A percentile compares a stretch with the other conserved stretches of the same genome.
Evolutionary conservation across 2,888 invertebrate genomes (phyloP).

Genomic region (Smittia aterrima): DNA sequence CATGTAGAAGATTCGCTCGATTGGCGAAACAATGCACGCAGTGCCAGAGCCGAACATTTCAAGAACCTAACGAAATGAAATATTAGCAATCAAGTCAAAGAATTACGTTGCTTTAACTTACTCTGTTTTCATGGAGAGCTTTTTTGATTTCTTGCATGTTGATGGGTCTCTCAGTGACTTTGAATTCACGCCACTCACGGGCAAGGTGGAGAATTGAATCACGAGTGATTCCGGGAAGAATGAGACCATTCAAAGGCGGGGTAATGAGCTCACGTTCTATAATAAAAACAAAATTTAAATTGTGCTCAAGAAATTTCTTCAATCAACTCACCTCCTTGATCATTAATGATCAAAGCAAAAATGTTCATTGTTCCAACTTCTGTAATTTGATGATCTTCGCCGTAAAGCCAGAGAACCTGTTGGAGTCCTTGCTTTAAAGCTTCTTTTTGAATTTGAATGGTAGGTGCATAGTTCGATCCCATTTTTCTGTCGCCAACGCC

Average conservation of each 20-base stretch:
- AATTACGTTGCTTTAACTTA: constrained; percentile 55
- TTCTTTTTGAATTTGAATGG: constrained; percentile 78
- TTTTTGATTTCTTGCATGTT: constrained; percentile 80
- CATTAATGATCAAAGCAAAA: constrained; percentile 83
- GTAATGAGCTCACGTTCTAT: constrained; percentile 88
- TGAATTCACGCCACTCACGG: constrained; percentile 80
- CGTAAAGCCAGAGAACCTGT: constrained; percentile 95
- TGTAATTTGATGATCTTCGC: constrained; percentile 87
- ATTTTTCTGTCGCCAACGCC: constrained; percentile 94
- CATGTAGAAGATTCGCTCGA: constrained; percentile 79
- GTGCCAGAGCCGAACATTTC: constrained; percentile 99
- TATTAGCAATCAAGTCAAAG: background rate
- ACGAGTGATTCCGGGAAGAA: constrained; percentile 92
- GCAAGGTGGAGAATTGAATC: constrained; percentile 80
- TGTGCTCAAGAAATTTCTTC: constrained; percentile 41
- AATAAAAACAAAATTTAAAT: constrained; percentile 46
- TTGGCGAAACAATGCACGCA: constrained; percentile 91
- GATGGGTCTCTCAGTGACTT: constrained; percentile 74
- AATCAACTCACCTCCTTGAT: constrained; percentile 73
- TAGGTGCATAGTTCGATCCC: constrained; percentile 91
- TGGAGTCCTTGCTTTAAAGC: constrained; percentile 76
- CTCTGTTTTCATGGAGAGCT: constrained; percentile 75
- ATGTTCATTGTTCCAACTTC: constrained; percentile 99
- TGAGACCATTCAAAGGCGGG: constrained; percentile 89
- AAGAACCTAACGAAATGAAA: constrained; percentile 66